Conservation (phyloP, 2,888 invertebrate genomes). For the Apotomis capreana region DNA sequence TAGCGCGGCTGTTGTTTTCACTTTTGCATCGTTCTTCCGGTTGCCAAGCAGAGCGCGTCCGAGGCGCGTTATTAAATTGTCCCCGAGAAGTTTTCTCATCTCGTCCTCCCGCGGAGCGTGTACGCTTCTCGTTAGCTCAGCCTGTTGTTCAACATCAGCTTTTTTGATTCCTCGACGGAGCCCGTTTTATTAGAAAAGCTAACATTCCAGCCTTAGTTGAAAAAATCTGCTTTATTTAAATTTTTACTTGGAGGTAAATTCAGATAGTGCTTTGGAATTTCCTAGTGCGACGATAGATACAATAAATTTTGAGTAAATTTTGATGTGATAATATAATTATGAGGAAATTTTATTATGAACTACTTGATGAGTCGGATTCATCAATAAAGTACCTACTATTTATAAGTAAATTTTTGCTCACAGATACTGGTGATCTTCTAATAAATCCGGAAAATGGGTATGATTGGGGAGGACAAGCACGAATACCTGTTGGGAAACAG, state of each 20-base stretch:
- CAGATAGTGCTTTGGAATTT: background rate
- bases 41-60: slow-evolving; percentile 59
- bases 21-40: slow-evolving; percentile 55
- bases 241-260: background rate
- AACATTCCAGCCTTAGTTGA: slow-evolving; percentile 10
- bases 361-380: too few species aligned
- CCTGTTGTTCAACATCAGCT: slow-evolving; percentile 53
- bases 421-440: slow-evolving; percentile 78
- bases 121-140: slow-evolving; percentile 50
- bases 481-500: slow-evolving; percentile 61
- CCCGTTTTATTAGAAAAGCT: slow-evolving; percentile 34
- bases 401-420: slow-evolving; percentile 18
- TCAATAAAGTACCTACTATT: too few species aligned
- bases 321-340: too few species aligned
- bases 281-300: background rate
- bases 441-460: slow-evolving; percentile 75
- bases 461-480: slow-evolving; percentile 71
- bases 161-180: slow-evolving; percentile 51
- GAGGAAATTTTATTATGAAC: too few species aligned
- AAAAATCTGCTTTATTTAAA: background rate
- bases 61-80: slow-evolving; percentile 75
- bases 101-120: slow-evolving; percentile 53
- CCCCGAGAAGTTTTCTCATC: slow-evolving; percentile 75
- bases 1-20: slow-evolving; percentile 52
- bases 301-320: background rate